Evolutionary conservation across 2,888 invertebrate genomes (phyloP).

Genomic region (Argyresthia albistria): DNA sequence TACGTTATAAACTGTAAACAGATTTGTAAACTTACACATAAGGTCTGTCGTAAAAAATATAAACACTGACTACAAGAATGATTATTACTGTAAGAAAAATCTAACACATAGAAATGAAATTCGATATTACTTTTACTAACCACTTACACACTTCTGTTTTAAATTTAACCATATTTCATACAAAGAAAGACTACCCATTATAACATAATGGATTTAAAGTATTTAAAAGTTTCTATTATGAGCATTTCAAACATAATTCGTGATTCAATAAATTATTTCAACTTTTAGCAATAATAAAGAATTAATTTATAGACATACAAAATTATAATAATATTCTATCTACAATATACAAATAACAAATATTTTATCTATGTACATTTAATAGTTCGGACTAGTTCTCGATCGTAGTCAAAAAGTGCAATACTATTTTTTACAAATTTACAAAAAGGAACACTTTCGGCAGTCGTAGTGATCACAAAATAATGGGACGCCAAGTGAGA

Average conservation of each 20-base stretch:
- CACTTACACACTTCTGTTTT: not conserved
- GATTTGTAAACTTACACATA: constrained; percentile 65
- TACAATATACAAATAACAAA: constrained; percentile 73
- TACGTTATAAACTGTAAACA: constrained; percentile 50
- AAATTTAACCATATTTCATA: constrained; percentile 32
- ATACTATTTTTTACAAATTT: constrained; percentile 51
- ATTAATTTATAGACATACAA: constrained; percentile 56
- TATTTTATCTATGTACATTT: constrained; percentile 69
- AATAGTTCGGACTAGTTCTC: constrained; percentile 68
- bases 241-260: constrained; percentile 48
- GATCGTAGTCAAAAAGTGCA: constrained; percentile 53
- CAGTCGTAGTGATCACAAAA: constrained; percentile 5
- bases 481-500: constrained; percentile 2
- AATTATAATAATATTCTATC: constrained; percentile 68
- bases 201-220: constrained; percentile 4
- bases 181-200: not conserved
- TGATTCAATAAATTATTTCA: constrained; percentile 57
- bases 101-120: constrained; percentile 4
- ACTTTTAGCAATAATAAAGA: constrained; percentile 50
- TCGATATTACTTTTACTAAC: not conserved
- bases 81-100: constrained; percentile 30
- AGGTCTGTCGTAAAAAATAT: constrained; percentile 62
- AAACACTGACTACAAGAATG: constrained; percentile 62
- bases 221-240: constrained; percentile 39
- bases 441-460: constrained; percentile 41